phyloP scores from a whole-genome alignment of 2,113 vertebrate genomes.

The Caranx melampygus region DNA sequence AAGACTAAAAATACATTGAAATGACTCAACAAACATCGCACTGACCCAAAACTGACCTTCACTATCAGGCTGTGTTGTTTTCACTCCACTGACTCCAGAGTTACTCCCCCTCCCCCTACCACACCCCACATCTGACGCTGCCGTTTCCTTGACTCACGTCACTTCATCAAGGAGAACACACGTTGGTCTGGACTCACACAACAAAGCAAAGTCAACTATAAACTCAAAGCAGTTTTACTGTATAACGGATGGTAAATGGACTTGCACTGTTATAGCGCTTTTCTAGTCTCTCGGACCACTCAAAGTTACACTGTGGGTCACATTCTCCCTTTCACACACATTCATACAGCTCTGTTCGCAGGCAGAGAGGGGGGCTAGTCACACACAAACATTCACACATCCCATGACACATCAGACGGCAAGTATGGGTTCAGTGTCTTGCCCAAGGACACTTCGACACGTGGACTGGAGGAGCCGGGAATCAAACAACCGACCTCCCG shows the following conservation, averaged over 20 bases:
- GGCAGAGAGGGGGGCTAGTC: too few species aligned
- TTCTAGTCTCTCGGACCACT: too few species aligned
- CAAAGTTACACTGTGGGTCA: too few species aligned
- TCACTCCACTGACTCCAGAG: slow-evolving; percentile 8
- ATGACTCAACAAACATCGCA: slow-evolving; percentile 13
- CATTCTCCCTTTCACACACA: too few species aligned
- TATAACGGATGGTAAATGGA: background rate
- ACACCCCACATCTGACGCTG: background rate
- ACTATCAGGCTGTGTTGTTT: background rate
- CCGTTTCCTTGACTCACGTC: background rate
- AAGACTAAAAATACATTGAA: slow-evolving; percentile 7
- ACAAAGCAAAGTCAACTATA: background rate
- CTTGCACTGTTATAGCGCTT: too few species aligned
- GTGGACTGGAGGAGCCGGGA: too few species aligned
- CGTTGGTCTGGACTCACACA: background rate
- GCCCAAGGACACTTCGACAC: too few species aligned
- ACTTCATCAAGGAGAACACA: background rate
- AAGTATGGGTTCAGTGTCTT: too few species aligned
- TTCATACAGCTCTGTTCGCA: too few species aligned
- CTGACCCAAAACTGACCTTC: slow-evolving; percentile 10
- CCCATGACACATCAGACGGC: too few species aligned
- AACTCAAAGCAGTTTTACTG: background rate
- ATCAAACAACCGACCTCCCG: too few species aligned
- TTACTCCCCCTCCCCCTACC: background rate
- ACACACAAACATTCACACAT: too few species aligned